A percentile compares a stretch with the other conserved stretches of the same genome.
These are phyloP conservation scores for Drosophila varians DNA, from an alignment of 1,140 invertebrate species.

Conservation along the genomic window DNA sequence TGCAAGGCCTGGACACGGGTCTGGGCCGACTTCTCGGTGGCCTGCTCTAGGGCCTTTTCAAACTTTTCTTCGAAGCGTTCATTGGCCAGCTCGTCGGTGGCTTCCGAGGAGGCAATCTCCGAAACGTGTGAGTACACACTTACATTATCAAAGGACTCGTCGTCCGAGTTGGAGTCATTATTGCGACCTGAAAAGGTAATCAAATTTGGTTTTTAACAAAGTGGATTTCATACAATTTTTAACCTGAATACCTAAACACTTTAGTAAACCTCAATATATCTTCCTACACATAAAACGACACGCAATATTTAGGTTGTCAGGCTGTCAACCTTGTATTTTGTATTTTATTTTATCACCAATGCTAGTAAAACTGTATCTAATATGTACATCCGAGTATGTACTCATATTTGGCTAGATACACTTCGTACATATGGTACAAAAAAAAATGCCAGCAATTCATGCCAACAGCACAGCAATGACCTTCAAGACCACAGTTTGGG, in stretches of 20 bases:
- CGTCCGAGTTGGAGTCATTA: constrained; percentile 86
- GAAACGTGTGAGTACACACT: constrained; percentile 88
- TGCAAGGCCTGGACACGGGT: constrained; percentile 90
- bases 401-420: background rate
- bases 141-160: constrained; percentile 89
- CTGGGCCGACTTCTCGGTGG: constrained; percentile 93
- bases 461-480: background rate
- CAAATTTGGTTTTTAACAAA: too few species aligned
- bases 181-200: constrained; percentile 49
- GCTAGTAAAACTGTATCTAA: background rate
- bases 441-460: background rate
- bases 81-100: constrained; percentile 83
- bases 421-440: background rate
- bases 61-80: constrained; percentile 96
- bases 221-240: too few species aligned
- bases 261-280: too few species aligned
- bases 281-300: too few species aligned
- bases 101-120: constrained; percentile 87
- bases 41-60: constrained; percentile 92
- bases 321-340: too few species aligned
- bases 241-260: too few species aligned
- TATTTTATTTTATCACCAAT: background rate
- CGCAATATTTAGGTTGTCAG: too few species aligned
- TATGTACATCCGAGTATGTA: background rate
- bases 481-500: background rate